Evolutionary conservation across 2,888 invertebrate genomes (phyloP).

Genomic region (Nomada fucata): DNA sequence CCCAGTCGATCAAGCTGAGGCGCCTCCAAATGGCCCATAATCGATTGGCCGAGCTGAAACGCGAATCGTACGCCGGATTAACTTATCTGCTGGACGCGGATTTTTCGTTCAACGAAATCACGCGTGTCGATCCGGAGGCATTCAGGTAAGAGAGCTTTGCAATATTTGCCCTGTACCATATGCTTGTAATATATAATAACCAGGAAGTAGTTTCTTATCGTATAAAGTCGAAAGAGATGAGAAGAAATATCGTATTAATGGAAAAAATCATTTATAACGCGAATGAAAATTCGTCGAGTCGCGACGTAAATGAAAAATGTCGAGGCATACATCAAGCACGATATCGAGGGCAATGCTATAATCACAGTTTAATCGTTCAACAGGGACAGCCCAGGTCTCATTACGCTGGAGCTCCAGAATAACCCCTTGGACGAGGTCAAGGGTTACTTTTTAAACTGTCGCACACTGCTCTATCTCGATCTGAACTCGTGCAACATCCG

Average conservation of each 20-base stretch:
- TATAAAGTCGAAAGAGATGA: neutral
- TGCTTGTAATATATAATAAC: slow-evolving; percentile 13
- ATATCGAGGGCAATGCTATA: neutral
- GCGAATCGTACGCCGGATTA: slow-evolving; percentile 87
- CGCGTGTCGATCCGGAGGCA: slow-evolving; percentile 87
- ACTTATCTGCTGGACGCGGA: slow-evolving; percentile 90
- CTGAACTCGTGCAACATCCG: slow-evolving; percentile 88
- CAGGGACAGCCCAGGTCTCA: slow-evolving; percentile 89
- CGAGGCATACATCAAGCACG: neutral
- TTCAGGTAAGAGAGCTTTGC: slow-evolving; percentile 86
- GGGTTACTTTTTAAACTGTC: slow-evolving; percentile 88
- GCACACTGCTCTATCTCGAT: slow-evolving; percentile 89
- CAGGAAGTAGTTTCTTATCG: slow-evolving; percentile 4
- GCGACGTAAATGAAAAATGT: neutral
- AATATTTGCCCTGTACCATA: neutral
- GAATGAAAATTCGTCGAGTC: neutral
- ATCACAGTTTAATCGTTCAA: slow-evolving; percentile 37
- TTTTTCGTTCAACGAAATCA: slow-evolving; percentile 88
- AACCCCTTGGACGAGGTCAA: slow-evolving; percentile 87
- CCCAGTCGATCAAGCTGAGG: slow-evolving; percentile 89
- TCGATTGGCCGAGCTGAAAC: slow-evolving; percentile 86
- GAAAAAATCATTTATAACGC: neutral
- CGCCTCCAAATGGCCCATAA: slow-evolving; percentile 90
- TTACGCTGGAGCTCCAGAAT: slow-evolving; percentile 89
- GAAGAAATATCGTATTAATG: too few relatives aligned